Conservation (phyloP, 2,113 vertebrate species). For the Phoxinus phoxinus region DNA sequence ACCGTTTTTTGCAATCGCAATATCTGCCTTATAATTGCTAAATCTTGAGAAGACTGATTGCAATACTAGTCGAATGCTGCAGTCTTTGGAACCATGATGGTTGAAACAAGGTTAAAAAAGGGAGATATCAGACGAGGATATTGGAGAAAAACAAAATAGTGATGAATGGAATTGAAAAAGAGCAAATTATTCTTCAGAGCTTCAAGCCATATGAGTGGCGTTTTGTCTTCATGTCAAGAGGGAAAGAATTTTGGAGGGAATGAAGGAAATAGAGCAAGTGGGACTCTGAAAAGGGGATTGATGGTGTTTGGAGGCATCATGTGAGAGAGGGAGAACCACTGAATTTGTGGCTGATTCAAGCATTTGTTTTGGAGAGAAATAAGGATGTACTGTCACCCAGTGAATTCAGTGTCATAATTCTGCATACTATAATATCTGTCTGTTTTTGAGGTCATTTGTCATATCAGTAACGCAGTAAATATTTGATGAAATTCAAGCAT, state of each 20-base stretch:
- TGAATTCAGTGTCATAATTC: background rate
- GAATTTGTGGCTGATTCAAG: background rate
- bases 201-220: background rate
- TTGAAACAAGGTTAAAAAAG: background rate
- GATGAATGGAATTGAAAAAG: conserved; percentile 15
- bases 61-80: background rate
- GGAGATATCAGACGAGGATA: background rate
- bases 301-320: background rate
- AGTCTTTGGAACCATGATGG: background rate
- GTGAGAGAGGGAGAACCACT: background rate
- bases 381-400: background rate
- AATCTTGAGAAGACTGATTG: background rate
- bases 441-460: background rate
- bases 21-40: background rate
- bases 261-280: conserved; percentile 7
- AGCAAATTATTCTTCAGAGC: conserved; percentile 7
- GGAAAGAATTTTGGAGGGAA: background rate
- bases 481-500: conserved; percentile 8
- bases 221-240: conserved; percentile 10
- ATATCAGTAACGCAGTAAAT: conserved; percentile 3
- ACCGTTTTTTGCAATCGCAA: background rate
- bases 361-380: background rate
- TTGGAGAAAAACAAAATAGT: background rate
- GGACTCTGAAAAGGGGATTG: background rate
- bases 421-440: background rate